Base-by-base conservation (phyloP, 2,113 vertebrate species). In the Corvus hawaiiensis region DNA sequence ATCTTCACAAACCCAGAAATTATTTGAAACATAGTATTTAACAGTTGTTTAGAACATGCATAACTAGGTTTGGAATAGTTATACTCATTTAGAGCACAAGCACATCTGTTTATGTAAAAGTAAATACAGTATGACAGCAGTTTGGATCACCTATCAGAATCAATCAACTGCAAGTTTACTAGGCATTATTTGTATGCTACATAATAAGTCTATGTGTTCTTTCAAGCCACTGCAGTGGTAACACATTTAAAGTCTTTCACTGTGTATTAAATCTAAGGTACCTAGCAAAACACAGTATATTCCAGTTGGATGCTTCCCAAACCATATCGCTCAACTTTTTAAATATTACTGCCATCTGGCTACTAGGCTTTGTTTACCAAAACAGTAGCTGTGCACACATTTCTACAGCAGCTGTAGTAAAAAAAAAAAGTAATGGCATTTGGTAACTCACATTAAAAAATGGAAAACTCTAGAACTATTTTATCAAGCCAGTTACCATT, bases 261-360 rank as follows among this genome's bases (percentile, higher is more conserved):
- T 88, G 46, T 79, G 56, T 71, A 93, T 79, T 90, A 97, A 96
- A 97, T 78, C 51, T 79, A 93, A 94, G 64, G 55, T 93, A 96
- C 93, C 97, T 76, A 95, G 94, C 89, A 97, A 97, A 97, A 94
- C 68, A 96, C 19, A 78, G 71, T 90, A 89, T 90, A 97, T 92
- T 95, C 89, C 72, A 96, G 73, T 73, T 97, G 96, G 93, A 97
- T 73, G 32, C 44, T 93, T 95, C 92, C 93, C 94, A 97, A 87
- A 49, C 13, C 43, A 16, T 94, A 97, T 33, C 89, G 3, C 44
- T 91, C 73, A 95, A 96, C 66, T 94, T 97, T 84, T 94, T 79
- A 67, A 96, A 92, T 94, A 98, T 96, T 98, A 96, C 85, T 94
- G 84, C 96, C 97, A 98, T 97, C 96, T 98, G 96, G 94, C 93